A percentile compares a stretch with the other conserved stretches of the same genome.
phyloP scores from a whole-genome alignment of 2,113 vertebrate genomes.

The Sylvia atricapilla region DNA sequence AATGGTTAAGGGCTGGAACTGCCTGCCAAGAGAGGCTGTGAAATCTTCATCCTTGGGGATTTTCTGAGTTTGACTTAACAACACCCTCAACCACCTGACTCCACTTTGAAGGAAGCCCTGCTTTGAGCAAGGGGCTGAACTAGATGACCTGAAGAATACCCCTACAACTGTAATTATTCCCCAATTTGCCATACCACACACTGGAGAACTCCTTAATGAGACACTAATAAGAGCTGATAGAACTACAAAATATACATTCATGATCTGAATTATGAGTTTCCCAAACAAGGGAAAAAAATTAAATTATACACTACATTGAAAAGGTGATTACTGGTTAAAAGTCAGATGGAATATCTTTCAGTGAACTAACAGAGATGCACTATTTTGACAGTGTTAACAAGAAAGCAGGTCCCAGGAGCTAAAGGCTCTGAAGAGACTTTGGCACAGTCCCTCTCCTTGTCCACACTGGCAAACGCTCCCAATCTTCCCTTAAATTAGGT shows the following conservation, averaged over 20 bases:
- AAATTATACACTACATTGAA: neutral
- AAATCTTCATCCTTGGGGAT: neutral
- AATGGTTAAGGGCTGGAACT: neutral
- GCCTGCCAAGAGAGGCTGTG: neutral
- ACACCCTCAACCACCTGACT: neutral
- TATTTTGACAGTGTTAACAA: neutral
- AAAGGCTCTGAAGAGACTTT: neutral
- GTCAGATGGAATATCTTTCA: neutral
- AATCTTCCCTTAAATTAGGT: neutral
- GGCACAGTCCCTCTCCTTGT: neutral
- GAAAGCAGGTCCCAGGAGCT: neutral
- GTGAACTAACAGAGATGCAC: neutral
- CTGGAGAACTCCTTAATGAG: neutral
- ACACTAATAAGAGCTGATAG: neutral
- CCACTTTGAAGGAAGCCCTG: neutral
- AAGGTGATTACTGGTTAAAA: neutral
- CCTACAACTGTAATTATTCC: neutral
- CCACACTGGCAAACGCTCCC: rapidly evolving
- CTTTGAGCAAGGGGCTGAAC: neutral
- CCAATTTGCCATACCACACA: neutral
- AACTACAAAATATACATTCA: neutral
- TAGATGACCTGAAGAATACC: neutral
- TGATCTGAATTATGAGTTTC: neutral
- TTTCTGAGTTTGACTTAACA: conserved; percentile 20
- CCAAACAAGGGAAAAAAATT: neutral